Percentiles rank a stretch among this genome's conserved stretches.
Evolutionary conservation across 2,888 invertebrate genomes (phyloP).

Genomic region (Callimorpha dominula): DNA sequence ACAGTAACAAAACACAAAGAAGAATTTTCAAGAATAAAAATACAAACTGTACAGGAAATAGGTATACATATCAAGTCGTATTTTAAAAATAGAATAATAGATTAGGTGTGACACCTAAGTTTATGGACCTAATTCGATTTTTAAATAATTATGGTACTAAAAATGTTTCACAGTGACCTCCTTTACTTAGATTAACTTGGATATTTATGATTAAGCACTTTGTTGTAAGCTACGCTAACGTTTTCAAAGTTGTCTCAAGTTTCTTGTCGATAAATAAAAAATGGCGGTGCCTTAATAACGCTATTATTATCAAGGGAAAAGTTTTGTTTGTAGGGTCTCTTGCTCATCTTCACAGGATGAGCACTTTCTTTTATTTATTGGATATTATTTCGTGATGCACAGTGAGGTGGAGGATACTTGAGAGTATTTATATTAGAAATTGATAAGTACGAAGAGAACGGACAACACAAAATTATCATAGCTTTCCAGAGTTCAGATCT

Average conservation of each 20-base stretch:
- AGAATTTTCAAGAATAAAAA: too few species aligned
- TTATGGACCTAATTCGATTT: too few species aligned
- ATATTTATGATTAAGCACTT: slow-evolving; percentile 22
- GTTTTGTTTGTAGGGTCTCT: slow-evolving; percentile 27
- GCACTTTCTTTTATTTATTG: slow-evolving; percentile 25
- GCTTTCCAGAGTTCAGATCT: background rate
- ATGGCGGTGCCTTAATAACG: slow-evolving; percentile 25
- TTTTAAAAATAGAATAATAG: too few species aligned
- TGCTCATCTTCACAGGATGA: slow-evolving; percentile 13
- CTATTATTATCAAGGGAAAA: slow-evolving; percentile 30
- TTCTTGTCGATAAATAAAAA: slow-evolving; percentile 32
- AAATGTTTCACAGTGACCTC: slow-evolving; percentile 3
- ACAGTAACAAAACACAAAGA: too few species aligned
- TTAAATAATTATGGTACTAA: background rate
- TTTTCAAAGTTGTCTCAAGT: slow-evolving; percentile 20
- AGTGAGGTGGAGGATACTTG: slow-evolving; percentile 12
- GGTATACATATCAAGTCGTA: too few species aligned
- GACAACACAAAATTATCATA: background rate
- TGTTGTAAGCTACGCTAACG: slow-evolving; percentile 22
- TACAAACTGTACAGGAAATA: too few species aligned
- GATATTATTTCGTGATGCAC: slow-evolving; percentile 18
- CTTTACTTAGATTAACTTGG: slow-evolving; percentile 9
- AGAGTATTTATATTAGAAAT: slow-evolving; percentile 6
- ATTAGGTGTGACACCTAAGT: too few species aligned
- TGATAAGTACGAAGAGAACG: background rate